phyloP scores from a whole-genome alignment of 2,113 vertebrate species.

The Macrotis lagotis region DNA sequence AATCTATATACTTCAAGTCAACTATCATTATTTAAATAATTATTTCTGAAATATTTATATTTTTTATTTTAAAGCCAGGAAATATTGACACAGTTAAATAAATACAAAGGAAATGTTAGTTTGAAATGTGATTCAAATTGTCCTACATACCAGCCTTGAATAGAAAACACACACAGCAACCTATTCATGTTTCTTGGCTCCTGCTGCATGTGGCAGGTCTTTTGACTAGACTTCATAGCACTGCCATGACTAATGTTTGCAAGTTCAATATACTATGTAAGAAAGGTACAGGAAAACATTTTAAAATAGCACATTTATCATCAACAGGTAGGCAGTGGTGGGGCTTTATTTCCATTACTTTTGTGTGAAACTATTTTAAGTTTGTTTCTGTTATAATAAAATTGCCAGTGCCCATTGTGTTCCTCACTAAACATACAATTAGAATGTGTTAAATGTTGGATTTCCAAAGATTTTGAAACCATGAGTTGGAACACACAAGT shows the following conservation, averaged over 20 bases:
- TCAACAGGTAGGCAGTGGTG: not conserved
- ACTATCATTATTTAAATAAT: not conserved
- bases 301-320: not conserved
- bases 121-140: not conserved
- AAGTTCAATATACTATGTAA: conserved; percentile 36
- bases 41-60: not conserved
- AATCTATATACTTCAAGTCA: no score
- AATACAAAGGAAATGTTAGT: not conserved
- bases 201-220: conserved; percentile 41
- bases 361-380: not conserved
- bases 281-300: conserved; percentile 43
- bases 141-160: no score
- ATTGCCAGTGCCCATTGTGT: not conserved
- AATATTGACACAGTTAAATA: not conserved
- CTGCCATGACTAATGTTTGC: conserved; percentile 30
- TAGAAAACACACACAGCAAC: conserved; percentile 45
- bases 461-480: not conserved
- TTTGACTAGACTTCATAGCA: conserved; percentile 41
- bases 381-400: not conserved
- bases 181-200: conserved; percentile 62
- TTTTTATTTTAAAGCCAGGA: not conserved
- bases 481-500: not conserved
- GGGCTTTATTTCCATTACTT: not conserved
- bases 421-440: not conserved
- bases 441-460: not conserved